These are phyloP conservation scores for Drosophila watanabei DNA, from an alignment of 1,140 invertebrate species.

Conservation along the genomic window DNA sequence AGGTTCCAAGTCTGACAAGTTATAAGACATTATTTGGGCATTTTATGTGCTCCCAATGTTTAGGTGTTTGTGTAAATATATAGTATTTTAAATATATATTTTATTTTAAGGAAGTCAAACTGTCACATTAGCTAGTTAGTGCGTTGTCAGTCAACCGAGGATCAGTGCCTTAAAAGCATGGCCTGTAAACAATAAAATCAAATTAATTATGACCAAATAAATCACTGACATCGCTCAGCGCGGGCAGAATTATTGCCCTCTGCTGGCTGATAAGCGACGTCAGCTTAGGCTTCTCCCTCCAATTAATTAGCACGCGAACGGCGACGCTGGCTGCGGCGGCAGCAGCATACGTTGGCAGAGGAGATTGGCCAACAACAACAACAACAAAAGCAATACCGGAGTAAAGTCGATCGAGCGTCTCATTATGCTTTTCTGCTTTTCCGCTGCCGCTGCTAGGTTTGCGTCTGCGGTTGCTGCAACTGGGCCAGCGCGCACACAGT, in stretches of 20 bases:
- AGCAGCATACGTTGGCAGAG: slow-evolving; percentile 8
- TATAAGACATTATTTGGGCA: neutral
- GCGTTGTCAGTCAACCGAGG: slow-evolving; percentile 9
- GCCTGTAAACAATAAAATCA: slow-evolving; percentile 63
- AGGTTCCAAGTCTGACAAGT: neutral
- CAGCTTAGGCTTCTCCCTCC: slow-evolving; percentile 29
- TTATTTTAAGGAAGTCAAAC: neutral
- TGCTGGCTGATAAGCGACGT: slow-evolving; percentile 32
- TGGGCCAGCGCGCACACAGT: slow-evolving; percentile 51
- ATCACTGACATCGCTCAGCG: slow-evolving; percentile 49
- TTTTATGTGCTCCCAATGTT: neutral
- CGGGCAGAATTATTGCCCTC: slow-evolving; percentile 42
- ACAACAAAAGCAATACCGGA: slow-evolving; percentile 40
- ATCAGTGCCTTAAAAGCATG: slow-evolving; percentile 23
- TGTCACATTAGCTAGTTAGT: neutral
- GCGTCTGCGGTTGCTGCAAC: slow-evolving; percentile 64
- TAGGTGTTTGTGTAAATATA: too few relatives aligned
- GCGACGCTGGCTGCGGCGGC: slow-evolving; percentile 3
- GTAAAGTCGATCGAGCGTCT: slow-evolving; percentile 64
- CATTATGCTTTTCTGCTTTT: slow-evolving; percentile 21
- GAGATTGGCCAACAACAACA: slow-evolving; percentile 61
- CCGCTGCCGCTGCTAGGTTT: slow-evolving; percentile 10
- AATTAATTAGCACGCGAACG: slow-evolving; percentile 30
- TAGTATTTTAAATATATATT: neutral
- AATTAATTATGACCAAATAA: slow-evolving; percentile 76